Evolutionary conservation across 2,113 vertebrate species (phyloP).

Genomic region (Laterallus jamaicensis): DNA sequence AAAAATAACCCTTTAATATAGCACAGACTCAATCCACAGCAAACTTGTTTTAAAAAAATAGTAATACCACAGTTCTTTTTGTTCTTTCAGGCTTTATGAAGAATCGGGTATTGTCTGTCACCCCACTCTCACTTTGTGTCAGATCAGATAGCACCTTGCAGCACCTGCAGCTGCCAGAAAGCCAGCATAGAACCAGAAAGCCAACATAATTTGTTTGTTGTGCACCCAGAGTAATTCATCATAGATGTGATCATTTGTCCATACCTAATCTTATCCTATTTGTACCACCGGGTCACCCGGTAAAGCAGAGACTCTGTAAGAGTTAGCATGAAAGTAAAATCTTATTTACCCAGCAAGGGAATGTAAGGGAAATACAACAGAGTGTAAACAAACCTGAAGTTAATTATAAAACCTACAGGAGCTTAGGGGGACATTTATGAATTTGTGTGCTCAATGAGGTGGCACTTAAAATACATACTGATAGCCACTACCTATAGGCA

Average conservation of each 20-base stretch:
- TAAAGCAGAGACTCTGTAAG: not conserved
- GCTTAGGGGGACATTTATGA: not conserved
- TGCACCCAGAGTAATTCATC: not conserved
- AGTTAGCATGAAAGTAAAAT: not conserved
- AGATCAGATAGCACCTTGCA: not conserved
- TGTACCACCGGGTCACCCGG: not conserved
- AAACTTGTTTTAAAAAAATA: not conserved
- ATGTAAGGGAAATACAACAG: not conserved
- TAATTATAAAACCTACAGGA: not conserved
- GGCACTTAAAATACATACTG: not conserved
- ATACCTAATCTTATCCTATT: slow-evolving; percentile 22
- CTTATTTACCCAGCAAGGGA: not conserved
- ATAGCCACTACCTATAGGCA: not conserved
- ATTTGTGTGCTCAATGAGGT: not conserved
- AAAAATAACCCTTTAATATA: not conserved
- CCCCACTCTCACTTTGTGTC: not conserved
- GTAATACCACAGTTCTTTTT: not conserved
- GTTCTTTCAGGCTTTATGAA: not conserved
- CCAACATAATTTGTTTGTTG: slow-evolving; percentile 24
- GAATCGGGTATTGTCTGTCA: not conserved
- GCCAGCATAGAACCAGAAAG: not conserved
- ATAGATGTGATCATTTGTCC: not conserved
- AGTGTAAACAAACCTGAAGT: not conserved
- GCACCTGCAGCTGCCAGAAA: not conserved
- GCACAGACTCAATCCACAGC: not conserved